Base-by-base conservation (phyloP, 1,140 invertebrate species). In the Drosophila punjabiensis region DNA sequence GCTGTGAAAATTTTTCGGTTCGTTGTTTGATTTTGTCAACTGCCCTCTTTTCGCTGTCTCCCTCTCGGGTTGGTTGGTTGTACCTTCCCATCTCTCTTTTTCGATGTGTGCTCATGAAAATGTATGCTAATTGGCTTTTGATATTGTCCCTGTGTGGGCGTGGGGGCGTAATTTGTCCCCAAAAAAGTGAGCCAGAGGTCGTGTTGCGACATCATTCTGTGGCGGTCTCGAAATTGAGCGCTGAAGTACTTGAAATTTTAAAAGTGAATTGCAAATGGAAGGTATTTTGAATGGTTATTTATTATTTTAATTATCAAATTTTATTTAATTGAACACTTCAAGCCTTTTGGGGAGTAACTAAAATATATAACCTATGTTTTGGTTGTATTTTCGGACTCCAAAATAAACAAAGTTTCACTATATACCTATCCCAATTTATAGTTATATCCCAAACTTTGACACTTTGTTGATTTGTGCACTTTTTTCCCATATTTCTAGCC, bases 121-220 rank as follows among this genome's bases (percentile, higher is more conserved):
- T 89, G 82, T 90, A 90, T 90, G 86, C 86, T 90, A 90, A 90
- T 90, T 90, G 86, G 87, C 86, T 91, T 91, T 87, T 91, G 86
- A 91, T 91, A 86, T 81, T 85, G 67, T 85, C 55, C 78, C 78
- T 61, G 60, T 48, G 48, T 66, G 47, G 53, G 61, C 39, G 61
- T 58, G 47, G 67, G 43, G 16, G 39, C 62, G 62, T 76, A 83
- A 80, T 87, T 74, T 83, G 67, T 66, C 52, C 52, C 71, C 62
- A 63, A 78, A 79, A 79, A 35, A 45, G 16, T 30, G 53, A 35
- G 30, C 13, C 48, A 20, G 37, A 18, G 24, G 47, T 20, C 37
- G 71, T 73, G 62, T 45, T 32, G 28, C 65, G 39, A 75, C 84
- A 86, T 82, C 58, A 71, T 79, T 82, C 62, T 76, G 71, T 18